A percentile compares a stretch with the other conserved stretches of the same genome.
phyloP scores from a whole-genome alignment of 2,888 invertebrate species.

The Cetonia aurata region DNA sequence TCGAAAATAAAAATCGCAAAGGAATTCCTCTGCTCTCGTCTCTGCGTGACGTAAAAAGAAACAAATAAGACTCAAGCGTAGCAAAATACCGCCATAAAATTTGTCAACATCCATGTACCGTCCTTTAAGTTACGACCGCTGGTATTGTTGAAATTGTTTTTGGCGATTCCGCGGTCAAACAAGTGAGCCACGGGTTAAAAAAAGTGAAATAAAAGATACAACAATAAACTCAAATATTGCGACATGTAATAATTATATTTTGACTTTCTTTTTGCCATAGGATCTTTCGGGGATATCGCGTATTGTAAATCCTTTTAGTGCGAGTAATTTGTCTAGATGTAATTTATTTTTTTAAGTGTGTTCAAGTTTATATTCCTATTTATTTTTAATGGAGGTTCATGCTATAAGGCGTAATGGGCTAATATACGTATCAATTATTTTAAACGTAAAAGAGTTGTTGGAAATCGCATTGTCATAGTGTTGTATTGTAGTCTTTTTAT shows the following conservation, averaged over 20 bases:
- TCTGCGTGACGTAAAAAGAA: conserved; percentile 22
- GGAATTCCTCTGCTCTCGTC: conserved; percentile 15
- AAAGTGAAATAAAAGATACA: conserved; percentile 1
- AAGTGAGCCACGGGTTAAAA: conserved; percentile 13
- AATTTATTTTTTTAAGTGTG: conserved; percentile 9
- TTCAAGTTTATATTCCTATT: too few relatives aligned
- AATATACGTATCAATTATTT: too few relatives aligned
- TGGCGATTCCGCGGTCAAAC: conserved; percentile 33
- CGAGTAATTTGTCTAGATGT: not conserved
- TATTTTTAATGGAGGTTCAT: too few relatives aligned
- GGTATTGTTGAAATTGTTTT: conserved; percentile 32
- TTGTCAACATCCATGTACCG: conserved; percentile 40
- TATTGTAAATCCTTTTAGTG: not conserved
- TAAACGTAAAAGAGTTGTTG: too few relatives aligned
- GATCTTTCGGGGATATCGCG: not conserved
- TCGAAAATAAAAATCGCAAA: conserved; percentile 30
- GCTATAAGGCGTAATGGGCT: too few relatives aligned
- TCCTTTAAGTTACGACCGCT: conserved; percentile 28
- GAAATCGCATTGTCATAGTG: too few relatives aligned
- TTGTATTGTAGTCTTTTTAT: too few relatives aligned
- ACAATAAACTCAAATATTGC: conserved; percentile 9
- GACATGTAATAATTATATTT: not conserved
- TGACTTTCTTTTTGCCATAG: not conserved
- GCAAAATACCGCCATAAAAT: conserved; percentile 40
- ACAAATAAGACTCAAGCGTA: conserved; percentile 22